These are phyloP conservation scores for Muscicapa striata DNA, from an alignment of 2,797 vertebrate genomes.

Conservation along the genomic window DNA sequence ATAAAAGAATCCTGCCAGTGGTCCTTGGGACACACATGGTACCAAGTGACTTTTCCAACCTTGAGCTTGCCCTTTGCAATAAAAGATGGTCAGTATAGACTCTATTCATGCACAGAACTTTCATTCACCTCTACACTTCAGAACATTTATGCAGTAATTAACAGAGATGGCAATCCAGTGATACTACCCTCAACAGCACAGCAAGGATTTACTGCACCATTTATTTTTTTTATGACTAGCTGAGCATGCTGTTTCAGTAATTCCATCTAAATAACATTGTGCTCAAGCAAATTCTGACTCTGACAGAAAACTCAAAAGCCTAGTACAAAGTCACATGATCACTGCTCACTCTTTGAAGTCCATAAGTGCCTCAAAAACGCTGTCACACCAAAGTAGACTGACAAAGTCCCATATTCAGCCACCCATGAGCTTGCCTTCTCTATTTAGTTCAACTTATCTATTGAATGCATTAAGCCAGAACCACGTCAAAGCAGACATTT, in stretches of 20 bases:
- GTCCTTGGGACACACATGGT: neutral
- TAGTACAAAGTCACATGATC: neutral
- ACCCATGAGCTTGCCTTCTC: neutral
- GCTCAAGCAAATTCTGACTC: neutral
- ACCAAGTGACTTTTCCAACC: slow-evolving; percentile 8
- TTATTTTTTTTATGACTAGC: neutral
- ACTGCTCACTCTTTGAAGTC: neutral
- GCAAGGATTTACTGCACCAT: neutral
- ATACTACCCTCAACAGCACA: neutral
- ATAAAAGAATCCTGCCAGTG: slow-evolving; percentile 1
- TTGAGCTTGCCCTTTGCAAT: slow-evolving; percentile 6
- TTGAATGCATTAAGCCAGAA: neutral
- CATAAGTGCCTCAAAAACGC: neutral
- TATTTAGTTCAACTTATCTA: neutral
- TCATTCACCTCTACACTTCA: neutral
- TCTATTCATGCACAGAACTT: neutral
- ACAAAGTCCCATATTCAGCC: neutral
- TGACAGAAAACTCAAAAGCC: neutral
- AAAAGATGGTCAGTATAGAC: neutral
- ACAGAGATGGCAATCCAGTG: neutral
- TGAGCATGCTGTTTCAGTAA: neutral
- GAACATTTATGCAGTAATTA: neutral
- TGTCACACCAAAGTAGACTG: rapidly evolving
- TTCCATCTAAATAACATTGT: neutral
- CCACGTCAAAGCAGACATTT: neutral